These are phyloP conservation scores for Leptinotarsa juncta DNA, from an alignment of 2,888 invertebrate genomes.

Conservation along the genomic window DNA sequence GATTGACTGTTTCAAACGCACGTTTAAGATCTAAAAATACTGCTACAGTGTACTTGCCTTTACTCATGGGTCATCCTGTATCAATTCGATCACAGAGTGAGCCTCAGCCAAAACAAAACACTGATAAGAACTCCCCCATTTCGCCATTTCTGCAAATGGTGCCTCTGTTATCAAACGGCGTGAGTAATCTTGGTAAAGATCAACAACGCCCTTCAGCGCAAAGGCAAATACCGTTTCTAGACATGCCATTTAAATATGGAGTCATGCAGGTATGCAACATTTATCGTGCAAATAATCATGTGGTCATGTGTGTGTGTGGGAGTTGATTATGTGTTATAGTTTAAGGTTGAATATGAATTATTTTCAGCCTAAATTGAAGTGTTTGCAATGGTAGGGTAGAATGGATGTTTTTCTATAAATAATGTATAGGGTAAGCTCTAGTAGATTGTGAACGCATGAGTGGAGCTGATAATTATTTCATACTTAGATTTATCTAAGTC, in stretches of 20 bases:
- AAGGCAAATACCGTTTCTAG: constrained; percentile 13
- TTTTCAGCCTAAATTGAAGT: not conserved
- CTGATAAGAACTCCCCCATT: not conserved
- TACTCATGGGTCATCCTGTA: no score
- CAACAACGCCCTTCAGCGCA: constrained; percentile 2
- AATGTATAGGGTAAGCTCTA: not conserved
- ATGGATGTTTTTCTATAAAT: not conserved
- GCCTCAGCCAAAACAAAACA: not conserved
- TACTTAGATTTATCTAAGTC: no score
- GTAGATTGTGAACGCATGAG: not conserved
- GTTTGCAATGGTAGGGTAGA: not conserved
- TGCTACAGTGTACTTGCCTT: no score
- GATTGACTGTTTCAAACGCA: no score
- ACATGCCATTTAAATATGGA: constrained; percentile 19
- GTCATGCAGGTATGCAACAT: constrained; percentile 28
- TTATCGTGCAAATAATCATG: constrained; percentile 20
- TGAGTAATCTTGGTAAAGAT: not conserved
- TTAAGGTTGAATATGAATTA: constrained; percentile 19
- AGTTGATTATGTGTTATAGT: constrained; percentile 2
- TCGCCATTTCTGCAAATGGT: constrained; percentile 2
- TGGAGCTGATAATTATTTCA: no score
- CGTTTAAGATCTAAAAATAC: no score
- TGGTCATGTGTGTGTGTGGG: constrained; percentile 15
- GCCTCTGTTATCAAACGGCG: not conserved
- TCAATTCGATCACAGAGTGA: not conserved